Evolutionary conservation across 2,797 vertebrate genomes (phyloP).

Genomic region (Psittacula derbiana): DNA sequence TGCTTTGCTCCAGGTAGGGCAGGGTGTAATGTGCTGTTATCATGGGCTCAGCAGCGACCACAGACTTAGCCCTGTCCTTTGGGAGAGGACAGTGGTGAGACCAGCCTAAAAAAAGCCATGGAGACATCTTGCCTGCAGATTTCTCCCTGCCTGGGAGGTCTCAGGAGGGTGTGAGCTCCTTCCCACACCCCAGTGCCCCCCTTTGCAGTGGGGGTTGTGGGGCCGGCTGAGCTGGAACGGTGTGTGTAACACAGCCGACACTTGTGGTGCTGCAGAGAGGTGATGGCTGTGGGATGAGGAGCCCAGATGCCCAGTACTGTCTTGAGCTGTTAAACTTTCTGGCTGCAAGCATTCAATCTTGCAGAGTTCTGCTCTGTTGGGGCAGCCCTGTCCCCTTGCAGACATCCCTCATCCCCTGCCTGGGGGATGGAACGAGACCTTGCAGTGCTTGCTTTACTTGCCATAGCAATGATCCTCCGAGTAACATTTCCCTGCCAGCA

Average conservation of each 20-base stretch:
- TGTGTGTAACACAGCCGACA: not conserved
- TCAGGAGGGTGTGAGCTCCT: not conserved
- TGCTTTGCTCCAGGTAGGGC: not conserved
- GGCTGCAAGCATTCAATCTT: not conserved
- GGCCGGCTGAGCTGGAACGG: accelerated
- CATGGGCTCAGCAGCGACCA: not conserved
- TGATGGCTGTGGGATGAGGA: not conserved
- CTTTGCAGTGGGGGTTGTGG: not conserved
- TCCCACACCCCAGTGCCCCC: not conserved
- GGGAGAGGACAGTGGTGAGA: not conserved
- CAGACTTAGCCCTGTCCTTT: not conserved
- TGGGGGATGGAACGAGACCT: not conserved
- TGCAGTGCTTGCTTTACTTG: not conserved
- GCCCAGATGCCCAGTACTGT: not conserved
- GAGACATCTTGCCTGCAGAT: not conserved
- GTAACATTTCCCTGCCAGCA: not conserved
- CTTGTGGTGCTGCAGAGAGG: not conserved
- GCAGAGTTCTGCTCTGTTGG: not conserved
- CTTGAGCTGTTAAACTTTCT: not conserved
- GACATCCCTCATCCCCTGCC: not conserved
- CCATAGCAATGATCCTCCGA: not conserved
- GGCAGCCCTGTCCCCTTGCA: not conserved
- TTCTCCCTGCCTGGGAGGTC: not conserved
- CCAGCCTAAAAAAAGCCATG: not conserved
- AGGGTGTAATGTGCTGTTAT: not conserved